A percentile compares a stretch with the other conserved stretches of the same genome.
phyloP scores from a whole-genome alignment of 2,113 vertebrate genomes.

The Oncorhynchus nerka region DNA sequence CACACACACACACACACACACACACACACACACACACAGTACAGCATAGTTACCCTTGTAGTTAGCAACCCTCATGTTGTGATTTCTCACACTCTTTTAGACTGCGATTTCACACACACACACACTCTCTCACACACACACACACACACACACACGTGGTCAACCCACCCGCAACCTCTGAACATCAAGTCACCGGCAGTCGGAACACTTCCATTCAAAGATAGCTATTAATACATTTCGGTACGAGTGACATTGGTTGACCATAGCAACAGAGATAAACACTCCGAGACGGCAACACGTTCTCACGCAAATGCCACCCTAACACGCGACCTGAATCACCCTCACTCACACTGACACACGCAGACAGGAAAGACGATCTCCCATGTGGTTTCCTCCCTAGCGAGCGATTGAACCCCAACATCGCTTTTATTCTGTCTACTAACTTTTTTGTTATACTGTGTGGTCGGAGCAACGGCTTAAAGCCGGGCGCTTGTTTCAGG shows the following conservation, averaged over 20 bases:
- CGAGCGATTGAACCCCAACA: neutral
- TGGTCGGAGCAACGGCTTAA: conserved; percentile 49
- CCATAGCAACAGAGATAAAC: no score
- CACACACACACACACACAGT: no score
- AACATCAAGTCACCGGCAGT: conserved; percentile 28
- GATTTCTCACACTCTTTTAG: no score
- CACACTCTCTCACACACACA: neutral
- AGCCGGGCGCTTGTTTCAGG: conserved; percentile 69
- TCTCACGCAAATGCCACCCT: neutral
- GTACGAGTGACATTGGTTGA: conserved; percentile 41
- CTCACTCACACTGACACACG: neutral
- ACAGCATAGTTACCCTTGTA: no score
- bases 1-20: no score
- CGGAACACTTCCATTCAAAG: conserved; percentile 52
- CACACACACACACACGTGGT: neutral
- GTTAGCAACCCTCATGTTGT: no score
- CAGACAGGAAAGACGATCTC: conserved; percentile 43
- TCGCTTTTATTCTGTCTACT: conserved; percentile 30
- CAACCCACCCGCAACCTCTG: conserved; percentile 17
- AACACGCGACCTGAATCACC: neutral
- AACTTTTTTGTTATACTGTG: conserved; percentile 21
- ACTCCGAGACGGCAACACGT: no score
- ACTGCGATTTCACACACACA: neutral
- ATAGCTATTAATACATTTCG: conserved; percentile 47
- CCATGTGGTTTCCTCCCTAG: conserved; percentile 42